A percentile compares a stretch with the other conserved stretches of the same genome.
These are phyloP conservation scores for Psittacula echo DNA, from an alignment of 2,797 vertebrate genomes.

Conservation along the genomic window DNA sequence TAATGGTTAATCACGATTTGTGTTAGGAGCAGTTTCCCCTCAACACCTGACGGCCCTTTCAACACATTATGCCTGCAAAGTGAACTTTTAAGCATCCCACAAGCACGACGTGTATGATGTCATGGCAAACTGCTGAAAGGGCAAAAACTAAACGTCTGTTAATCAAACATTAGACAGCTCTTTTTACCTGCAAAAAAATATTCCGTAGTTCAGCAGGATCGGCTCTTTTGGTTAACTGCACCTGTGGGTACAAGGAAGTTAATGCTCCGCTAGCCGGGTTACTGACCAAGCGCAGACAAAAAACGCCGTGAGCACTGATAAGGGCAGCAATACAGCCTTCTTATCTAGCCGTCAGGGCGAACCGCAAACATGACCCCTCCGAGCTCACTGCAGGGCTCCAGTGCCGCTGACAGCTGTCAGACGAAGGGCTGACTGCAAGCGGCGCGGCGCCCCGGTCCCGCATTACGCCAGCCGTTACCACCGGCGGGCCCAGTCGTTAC, in stretches of 20 bases:
- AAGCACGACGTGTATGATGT: fast-evolving
- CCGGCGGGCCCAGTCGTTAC: background rate
- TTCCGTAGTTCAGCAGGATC: slow-evolving; percentile 90
- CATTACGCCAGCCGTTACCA: background rate
- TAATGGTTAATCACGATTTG: background rate
- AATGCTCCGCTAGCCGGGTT: slow-evolving; percentile 1
- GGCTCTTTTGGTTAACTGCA: slow-evolving; percentile 89
- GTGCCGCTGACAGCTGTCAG: background rate
- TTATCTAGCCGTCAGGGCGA: background rate
- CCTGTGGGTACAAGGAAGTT: slow-evolving; percentile 74
- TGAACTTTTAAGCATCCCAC: background rate
- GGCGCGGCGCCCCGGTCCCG: background rate
- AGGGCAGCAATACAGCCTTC: background rate
- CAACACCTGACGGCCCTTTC: background rate
- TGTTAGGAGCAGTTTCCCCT: background rate
- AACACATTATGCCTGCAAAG: background rate
- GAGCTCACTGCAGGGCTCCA: background rate
- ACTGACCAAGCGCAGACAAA: background rate
- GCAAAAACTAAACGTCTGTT: background rate
- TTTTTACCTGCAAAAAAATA: slow-evolving; percentile 93
- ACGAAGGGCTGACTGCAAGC: background rate
- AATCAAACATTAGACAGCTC: background rate
- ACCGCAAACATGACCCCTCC: background rate
- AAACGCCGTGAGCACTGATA: background rate
- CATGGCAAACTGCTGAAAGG: background rate